Evolutionary conservation across 2,113 vertebrate genomes (phyloP), one percentile per base, ranked within the genome.

Genomic region (Sebastes schlegelii): DNA sequence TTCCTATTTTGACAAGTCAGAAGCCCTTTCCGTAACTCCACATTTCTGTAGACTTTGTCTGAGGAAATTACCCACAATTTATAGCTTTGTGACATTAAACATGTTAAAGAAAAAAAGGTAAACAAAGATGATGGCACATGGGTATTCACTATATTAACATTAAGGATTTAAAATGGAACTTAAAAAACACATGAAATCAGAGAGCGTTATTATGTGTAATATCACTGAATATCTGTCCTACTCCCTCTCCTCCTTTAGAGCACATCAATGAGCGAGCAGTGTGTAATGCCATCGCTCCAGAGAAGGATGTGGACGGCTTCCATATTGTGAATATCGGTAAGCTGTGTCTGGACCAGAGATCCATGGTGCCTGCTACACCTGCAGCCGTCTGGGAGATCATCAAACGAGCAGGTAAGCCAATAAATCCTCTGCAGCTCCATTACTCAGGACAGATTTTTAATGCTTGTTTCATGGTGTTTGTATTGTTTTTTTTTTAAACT

Each of bases 241-340:
- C 13, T 7, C 26, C 8, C 88, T 87, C 85, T 67, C 63, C 23
- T 89, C 69, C 84, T 16, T 83, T 68, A 99, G 97, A 90, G 23
- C 97, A 98, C 76, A 95, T 99, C 8, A 96, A 96, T 6, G 97
- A 99, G 45, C 90, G 96, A 79, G 83, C 94, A 0, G 94, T 98
- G 4, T 98, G 97, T 65, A 98, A 98, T 0, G 94, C 96, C 68
- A 95, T 99, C 1, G 88, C 96, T 40, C 97, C 97, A 13, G 96
- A 97, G 54, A 99, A 98, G 90, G 98, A 99, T 3, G 97, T 99
- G 5, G 97, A 99, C 67, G 98, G 98, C 1, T 99, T 98, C 88
- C 97, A 99, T 8, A 94, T 98, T 65, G 89, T 97, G 73, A 99
- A 97, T 26, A 91, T 98, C 1, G 98, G 98, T 21, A 97, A 97